Evolutionary conservation across 2,888 invertebrate species (phyloP).

Genomic region (Allophyes oxyacanthae): DNA sequence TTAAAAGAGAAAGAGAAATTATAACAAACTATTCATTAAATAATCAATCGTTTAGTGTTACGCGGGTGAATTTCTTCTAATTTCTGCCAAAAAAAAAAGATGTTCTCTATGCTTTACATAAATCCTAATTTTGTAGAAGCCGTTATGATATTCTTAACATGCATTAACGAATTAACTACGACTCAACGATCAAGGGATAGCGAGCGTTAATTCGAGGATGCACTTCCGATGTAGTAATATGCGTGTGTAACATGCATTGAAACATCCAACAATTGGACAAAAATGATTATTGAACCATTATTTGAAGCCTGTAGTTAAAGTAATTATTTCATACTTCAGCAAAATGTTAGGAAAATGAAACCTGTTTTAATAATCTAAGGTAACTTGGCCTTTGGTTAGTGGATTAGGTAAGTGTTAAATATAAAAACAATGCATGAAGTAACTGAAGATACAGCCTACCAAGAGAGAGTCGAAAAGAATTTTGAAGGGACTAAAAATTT

Average conservation of each 20-base stretch:
- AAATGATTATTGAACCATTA: slow-evolving; percentile 34
- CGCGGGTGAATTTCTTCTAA: no score
- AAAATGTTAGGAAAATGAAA: slow-evolving; percentile 31
- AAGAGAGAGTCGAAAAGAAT: no score
- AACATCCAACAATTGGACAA: slow-evolving; percentile 53
- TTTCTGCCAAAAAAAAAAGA: no score
- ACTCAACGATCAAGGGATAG: slow-evolving; percentile 61
- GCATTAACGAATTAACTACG: slow-evolving; percentile 39
- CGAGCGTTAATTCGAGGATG: slow-evolving; percentile 65
- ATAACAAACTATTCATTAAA: no score
- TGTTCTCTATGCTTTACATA: no score
- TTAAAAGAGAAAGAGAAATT: no score
- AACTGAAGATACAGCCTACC: no score
- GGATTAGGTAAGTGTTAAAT: no score
- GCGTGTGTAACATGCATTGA: slow-evolving; percentile 60
- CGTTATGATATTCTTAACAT: slow-evolving; percentile 16
- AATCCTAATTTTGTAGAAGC: slow-evolving; percentile 19
- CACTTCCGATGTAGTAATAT: slow-evolving; percentile 75
- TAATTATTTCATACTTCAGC: slow-evolving; percentile 40
- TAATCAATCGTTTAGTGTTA: no score
- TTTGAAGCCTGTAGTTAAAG: slow-evolving; percentile 20
- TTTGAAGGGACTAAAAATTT: no score
- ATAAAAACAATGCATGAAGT: no score
- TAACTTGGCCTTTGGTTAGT: no score
- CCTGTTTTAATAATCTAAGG: slow-evolving; percentile 28